Evolutionary conservation across 2,797 vertebrate genomes (phyloP).

Genomic region (Sphenopsis melanotis): DNA sequence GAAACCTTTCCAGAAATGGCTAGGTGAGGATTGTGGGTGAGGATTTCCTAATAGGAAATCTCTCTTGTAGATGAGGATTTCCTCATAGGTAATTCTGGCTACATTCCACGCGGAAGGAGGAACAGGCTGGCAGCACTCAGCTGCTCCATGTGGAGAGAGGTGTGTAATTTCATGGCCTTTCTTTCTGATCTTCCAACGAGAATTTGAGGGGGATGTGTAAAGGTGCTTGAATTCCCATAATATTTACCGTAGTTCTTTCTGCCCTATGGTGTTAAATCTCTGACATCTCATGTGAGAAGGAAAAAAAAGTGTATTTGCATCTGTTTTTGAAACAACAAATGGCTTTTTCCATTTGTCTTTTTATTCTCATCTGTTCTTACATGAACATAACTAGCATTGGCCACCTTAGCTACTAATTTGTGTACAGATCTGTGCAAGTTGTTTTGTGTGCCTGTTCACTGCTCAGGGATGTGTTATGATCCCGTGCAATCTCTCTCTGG

Average conservation of each 20-base stretch:
- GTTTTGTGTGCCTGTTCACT: neutral
- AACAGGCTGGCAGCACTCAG: neutral
- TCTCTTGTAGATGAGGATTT: neutral
- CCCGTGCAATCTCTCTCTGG: neutral
- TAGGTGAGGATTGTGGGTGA: neutral
- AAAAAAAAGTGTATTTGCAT: neutral
- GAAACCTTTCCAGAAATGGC: neutral
- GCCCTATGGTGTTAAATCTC: neutral
- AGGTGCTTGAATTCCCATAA: neutral
- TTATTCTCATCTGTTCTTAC: neutral
- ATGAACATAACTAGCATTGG: neutral
- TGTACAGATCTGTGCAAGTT: neutral
- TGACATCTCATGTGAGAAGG: neutral
- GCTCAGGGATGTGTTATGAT: neutral
- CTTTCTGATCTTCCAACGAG: neutral
- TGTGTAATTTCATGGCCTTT: neutral
- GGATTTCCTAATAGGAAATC: neutral
- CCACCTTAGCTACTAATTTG: neutral
- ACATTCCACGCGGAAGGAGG: neutral
- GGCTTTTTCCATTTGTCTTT: neutral
- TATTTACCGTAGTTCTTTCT: neutral
- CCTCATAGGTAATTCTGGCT: neutral
- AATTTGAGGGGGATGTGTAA: neutral
- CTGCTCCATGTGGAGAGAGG: neutral
- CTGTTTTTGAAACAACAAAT: neutral